Conservation (phyloP, 53 echinoderm and acorn worm genomes). For the Hippasteria phrygiana region DNA sequence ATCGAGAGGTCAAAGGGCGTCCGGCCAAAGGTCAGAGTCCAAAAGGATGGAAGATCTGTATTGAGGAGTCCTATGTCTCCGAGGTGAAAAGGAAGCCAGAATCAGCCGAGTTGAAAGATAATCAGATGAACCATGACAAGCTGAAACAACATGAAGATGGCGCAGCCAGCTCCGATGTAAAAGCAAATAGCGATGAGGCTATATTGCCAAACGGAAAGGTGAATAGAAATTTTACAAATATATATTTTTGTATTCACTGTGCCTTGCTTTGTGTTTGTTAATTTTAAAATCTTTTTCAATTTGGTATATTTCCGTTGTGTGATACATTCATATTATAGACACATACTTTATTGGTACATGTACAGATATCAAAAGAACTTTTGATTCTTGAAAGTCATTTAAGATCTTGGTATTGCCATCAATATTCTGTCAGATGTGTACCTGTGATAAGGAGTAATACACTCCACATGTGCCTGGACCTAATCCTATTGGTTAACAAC, state of each 20-base stretch:
- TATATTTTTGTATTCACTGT: no score
- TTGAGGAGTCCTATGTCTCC: conserved; percentile 24
- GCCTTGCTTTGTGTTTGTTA: no score
- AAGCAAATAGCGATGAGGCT: not conserved
- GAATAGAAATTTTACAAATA: conserved; percentile 2
- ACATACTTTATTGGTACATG: no score
- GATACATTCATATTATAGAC: no score
- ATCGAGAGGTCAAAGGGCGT: conserved; percentile 20
- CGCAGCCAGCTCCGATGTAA: not conserved
- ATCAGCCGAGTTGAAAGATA: not conserved
- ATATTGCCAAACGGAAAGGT: not conserved
- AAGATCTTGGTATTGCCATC: no score
- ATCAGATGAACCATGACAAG: not conserved
- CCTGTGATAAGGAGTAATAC: no score
- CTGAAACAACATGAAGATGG: not conserved
- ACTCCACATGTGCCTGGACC: not conserved
- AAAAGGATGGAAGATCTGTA: conserved; percentile 50
- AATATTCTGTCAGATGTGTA: no score
- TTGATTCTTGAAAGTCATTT: no score
- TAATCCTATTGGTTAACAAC: not conserved
- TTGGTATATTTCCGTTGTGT: no score
- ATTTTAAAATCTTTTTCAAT: no score
- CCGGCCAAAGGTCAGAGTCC: conserved; percentile 11
- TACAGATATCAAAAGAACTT: no score
- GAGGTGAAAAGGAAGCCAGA: conserved; percentile 18